Evolutionary conservation across 2,797 vertebrate species (phyloP), one percentile per base, ranked within the genome.

Genomic region (Malacoraja senta): DNA sequence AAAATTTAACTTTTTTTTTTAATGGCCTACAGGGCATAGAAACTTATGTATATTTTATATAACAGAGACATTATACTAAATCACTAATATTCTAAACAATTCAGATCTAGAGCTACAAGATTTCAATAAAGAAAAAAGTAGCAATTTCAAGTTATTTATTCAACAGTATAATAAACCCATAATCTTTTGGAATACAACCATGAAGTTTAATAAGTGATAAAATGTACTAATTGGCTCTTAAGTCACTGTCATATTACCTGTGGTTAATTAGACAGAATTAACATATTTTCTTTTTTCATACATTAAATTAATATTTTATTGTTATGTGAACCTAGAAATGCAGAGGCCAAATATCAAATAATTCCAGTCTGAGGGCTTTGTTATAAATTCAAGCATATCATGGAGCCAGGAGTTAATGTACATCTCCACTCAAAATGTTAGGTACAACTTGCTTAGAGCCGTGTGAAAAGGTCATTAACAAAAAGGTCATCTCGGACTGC

Each of bases 241-340:
- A 68, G 65, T 68, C n/a, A 88, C 84, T 35, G 61, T 19, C 84
- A 88, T n/a, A 88, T 68, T 68, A 68, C 29, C n/a, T 88, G 63
- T 32, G 68, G 65, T 65, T 86, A n/a, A 53, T 81, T 24, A 53
- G 38, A 81, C 53, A 12, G 81, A 84, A 26, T 29, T 58, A 84
- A 61, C 7, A 8, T 26, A 26, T 58, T 84, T 84, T 84, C 78
- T 38, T 61, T 86, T 32, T 86, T 61, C 58, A 63, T 63, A 86
- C 29, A 63, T 63, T 13, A 86, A 86, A 84, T 58, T 26, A 61
- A 86, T 58, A 86, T 10, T 61, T 61, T 84, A 29, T 63, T 63
- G 83, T 61, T 9, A 24, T 29, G 53, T 84, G 26, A 29, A 84
- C 2, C 10, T 17, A 86, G 53, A 86, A 61, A 86, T n/a, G 29